Conservation (phyloP, 2,113 vertebrate genomes). For the Anseranas semipalmata region DNA sequence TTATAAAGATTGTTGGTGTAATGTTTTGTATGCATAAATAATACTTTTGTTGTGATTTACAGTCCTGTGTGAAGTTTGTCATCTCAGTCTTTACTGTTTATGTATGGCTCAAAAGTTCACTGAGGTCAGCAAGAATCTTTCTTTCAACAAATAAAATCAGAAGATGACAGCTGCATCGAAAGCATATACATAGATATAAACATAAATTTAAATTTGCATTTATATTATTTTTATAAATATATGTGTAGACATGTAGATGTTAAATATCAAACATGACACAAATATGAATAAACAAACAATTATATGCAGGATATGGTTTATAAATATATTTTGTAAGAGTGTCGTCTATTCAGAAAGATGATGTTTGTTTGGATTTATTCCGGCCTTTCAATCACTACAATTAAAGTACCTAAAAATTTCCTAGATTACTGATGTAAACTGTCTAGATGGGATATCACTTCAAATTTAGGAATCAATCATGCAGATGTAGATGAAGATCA, state of each 20-base stretch:
- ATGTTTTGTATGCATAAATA: neutral
- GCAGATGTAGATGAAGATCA: neutral
- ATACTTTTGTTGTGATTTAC: neutral
- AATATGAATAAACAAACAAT: neutral
- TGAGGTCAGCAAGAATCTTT: neutral
- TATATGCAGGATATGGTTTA: neutral
- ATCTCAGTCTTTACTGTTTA: neutral
- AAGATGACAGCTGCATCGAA: neutral
- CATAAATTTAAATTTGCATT: too few relatives aligned
- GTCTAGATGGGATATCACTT: neutral
- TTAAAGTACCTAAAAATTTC: neutral
- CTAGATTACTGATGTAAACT: neutral
- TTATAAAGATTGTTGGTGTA: neutral
- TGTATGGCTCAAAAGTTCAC: neutral
- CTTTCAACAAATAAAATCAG: neutral
- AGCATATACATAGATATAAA: neutral
- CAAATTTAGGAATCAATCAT: neutral
- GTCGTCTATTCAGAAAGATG: neutral
- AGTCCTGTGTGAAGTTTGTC: too few relatives aligned
- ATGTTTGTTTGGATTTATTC: accelerated
- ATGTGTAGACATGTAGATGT: neutral
- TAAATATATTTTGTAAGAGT: neutral
- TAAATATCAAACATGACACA: neutral
- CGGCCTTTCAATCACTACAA: neutral
- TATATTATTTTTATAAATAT: too few relatives aligned